These are phyloP conservation scores for Drosophila mimetica DNA, from an alignment of 2,888 invertebrate genomes.

Conservation along the genomic window DNA sequence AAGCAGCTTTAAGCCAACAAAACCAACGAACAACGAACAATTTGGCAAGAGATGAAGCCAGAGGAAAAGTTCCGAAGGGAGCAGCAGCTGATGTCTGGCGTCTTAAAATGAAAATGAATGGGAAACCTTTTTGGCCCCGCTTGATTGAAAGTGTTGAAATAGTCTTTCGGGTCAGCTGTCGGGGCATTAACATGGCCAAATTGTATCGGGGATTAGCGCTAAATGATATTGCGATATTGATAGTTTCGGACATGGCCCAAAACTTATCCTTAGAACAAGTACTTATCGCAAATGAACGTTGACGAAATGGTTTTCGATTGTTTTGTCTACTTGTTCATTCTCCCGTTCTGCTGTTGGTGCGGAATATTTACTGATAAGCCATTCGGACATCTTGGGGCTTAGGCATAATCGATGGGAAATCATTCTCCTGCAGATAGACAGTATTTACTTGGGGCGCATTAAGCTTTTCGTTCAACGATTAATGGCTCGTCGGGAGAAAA, in stretches of 20 bases:
- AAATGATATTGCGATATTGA: slow-evolving; percentile 48
- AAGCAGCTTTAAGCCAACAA: slow-evolving; percentile 50
- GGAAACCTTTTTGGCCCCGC: slow-evolving; percentile 48
- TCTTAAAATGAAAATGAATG: slow-evolving; percentile 58
- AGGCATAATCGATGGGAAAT: slow-evolving; percentile 40
- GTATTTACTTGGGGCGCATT: slow-evolving; percentile 6
- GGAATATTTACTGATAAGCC: slow-evolving; percentile 34
- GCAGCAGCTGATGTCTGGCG: slow-evolving; percentile 48
- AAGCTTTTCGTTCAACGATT: slow-evolving; percentile 24
- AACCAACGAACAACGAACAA: slow-evolving; percentile 37
- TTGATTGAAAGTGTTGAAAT: slow-evolving; percentile 56
- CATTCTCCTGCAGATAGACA: slow-evolving; percentile 15
- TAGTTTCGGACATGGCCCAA: slow-evolving; percentile 34
- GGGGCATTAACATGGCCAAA: slow-evolving; percentile 40
- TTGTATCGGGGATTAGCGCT: slow-evolving; percentile 48
- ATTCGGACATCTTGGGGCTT: slow-evolving; percentile 31
- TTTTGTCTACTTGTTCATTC: slow-evolving; percentile 9
- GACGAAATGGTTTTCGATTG: slow-evolving; percentile 40
- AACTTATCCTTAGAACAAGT: slow-evolving; percentile 29
- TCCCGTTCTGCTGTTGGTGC: slow-evolving; percentile 11
- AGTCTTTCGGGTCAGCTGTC: slow-evolving; percentile 50
- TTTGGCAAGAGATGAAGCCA: slow-evolving; percentile 40
- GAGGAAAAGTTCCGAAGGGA: slow-evolving; percentile 30
- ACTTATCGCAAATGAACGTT: slow-evolving; percentile 45
- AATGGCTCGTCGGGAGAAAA: slow-evolving; percentile 9